Evolutionary conservation across 2,113 vertebrate genomes (phyloP), one percentile per base, ranked within the genome.

Genomic region (Hyla sarda): DNA sequence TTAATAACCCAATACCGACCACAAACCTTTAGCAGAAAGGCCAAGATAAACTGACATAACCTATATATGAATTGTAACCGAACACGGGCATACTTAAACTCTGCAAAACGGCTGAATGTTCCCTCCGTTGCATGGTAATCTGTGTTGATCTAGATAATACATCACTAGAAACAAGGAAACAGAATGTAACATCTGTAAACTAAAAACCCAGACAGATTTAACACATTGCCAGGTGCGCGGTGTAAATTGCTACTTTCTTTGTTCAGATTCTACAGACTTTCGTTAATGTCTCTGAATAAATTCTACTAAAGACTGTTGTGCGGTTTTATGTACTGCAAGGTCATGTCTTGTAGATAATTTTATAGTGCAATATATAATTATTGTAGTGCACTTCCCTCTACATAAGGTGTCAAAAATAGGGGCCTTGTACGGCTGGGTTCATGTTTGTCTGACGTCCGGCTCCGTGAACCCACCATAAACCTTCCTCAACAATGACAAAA

Each of bases 171-270:
- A 83, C 48, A 71, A 25, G 16, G 16, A 74, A 74, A 85, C 34
- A 25, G 45, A 85, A 78, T 69, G 56, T 45, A 74, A 77, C 83
- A 85, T 60, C 83, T 85, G 74, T 67, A 85, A 78, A 52, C 30
- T 65, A 12, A 76, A 84, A 52, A 28, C 47, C 45, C 58, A 41
- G 54, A 56, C 60, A 85, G 60, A 34, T 30, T 52, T 69, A 78
- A 85, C 76, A 62, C 30, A 13, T 76, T 50, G 73, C 74, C 83
- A 85, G 83, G 83, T 85, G 83, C 60, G n/a, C 23, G 34, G 76
- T 85, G 60, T 77, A 85, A 85, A 77, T 85, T 85, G 62, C 56
- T 45, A 41, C 65, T 76, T 30, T 34, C 83, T 77, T 85, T 77
- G 58, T 60, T 85, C 48, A n/a, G 45, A 52, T 67, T 75, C 74